phyloP scores from a whole-genome alignment of 1,140 invertebrate species.

The Calliphora vicina region DNA sequence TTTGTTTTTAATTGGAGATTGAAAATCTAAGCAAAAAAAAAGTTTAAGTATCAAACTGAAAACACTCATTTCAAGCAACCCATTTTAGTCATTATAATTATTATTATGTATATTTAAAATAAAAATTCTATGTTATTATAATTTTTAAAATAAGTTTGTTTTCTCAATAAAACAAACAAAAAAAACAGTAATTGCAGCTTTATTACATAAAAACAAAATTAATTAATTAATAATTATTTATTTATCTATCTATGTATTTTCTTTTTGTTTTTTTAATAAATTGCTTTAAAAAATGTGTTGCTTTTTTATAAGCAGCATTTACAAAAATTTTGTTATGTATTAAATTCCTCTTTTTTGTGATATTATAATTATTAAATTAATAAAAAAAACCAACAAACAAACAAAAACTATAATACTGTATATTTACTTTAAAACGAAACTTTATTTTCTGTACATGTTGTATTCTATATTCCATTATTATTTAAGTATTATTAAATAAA shows the following conservation, averaged over 20 bases:
- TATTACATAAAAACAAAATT: not conserved
- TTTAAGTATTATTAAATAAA: not conserved
- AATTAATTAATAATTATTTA: not conserved
- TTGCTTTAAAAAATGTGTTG: not conserved
- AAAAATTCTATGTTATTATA: not conserved
- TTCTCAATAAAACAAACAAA: not conserved
- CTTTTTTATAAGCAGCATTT: not conserved
- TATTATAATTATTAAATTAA: conserved; percentile 32
- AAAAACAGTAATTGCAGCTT: not conserved
- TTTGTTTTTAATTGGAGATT: no score
- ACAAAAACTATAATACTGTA: not conserved
- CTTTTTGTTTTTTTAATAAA: not conserved
- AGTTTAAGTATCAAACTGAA: not conserved
- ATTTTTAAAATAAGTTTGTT: not conserved
- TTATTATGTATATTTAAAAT: conserved; percentile 21
- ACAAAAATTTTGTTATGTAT: conserved; percentile 19
- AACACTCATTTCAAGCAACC: conserved; percentile 19
- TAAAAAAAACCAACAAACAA: no score
- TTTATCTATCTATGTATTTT: conserved; percentile 6
- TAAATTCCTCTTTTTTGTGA: conserved; percentile 29
- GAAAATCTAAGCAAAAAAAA: not conserved
- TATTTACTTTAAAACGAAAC: not conserved
- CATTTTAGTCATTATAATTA: conserved; percentile 27
- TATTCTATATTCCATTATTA: conserved; percentile 13
- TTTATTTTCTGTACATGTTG: not conserved